Evolutionary conservation across 2,113 vertebrate species (phyloP), one percentile per base, ranked within the genome.

Genomic region (Hucho hucho): DNA sequence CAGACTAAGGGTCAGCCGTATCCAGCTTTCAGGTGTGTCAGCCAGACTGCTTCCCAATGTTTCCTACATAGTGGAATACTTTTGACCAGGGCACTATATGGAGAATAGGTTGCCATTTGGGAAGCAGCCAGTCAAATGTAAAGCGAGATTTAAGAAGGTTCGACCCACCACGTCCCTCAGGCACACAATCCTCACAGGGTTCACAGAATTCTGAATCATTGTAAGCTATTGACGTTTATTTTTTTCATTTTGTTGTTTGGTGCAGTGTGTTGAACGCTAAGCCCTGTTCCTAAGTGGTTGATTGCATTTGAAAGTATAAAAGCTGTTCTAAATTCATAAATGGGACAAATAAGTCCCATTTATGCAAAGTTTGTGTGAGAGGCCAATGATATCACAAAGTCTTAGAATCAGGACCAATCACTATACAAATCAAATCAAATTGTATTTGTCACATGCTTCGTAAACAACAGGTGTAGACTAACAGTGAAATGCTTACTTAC

Each of bases 111-210:
- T 43, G 9, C 37, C 9, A 43, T 11, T 43, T 2, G 2, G 9
- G 16, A 13, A 4, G 25, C 3, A 64, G 16, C 0, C 16, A n/a
- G 29, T 32, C 18, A n/a, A 12, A 4, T 18, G 0, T 13, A 28
- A 28, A 63, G 59, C 0, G 64, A 80, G 72, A 61, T 2, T 22
- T 13, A 24, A 63, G 74, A 6, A 6, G 6, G 5, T 59, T 20
- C 7, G 63, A 80, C 70, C 63, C 75, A 70, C 56, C n/a, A 73
- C 75, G 14, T 67, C 56, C 76, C 81, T 77, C 77, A 81, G 78
- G 70, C 25, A 16, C 9, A 11, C 37, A 43, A 11, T 11, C 2
- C 9, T 11, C 37, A 9, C 37, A 43, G 7, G 9, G 9, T 43
- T 43, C 37, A 43, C 37, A 65, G 18, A 29, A 6, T 25, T 43